phyloP scores from a whole-genome alignment of 2,888 invertebrate species.

The Abrostola tripartita region DNA sequence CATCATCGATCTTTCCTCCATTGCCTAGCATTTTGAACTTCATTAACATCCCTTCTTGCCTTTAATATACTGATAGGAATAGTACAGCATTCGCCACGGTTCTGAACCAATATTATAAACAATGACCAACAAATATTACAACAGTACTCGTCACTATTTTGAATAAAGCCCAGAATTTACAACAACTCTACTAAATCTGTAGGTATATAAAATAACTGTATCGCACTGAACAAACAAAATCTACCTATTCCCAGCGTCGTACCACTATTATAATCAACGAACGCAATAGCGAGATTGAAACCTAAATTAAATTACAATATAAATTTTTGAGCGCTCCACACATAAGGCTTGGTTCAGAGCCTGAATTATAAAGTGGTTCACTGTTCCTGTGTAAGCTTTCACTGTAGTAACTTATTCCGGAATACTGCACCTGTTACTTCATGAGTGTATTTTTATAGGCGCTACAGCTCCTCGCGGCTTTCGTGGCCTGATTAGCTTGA shows the following conservation, averaged over 20 bases:
- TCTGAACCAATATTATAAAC: no score
- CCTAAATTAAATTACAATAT: constrained; percentile 71
- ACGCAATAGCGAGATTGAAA: constrained; percentile 53
- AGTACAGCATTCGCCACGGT: no score
- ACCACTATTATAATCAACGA: constrained; percentile 30
- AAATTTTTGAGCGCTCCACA: constrained; percentile 63
- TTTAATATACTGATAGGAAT: no score
- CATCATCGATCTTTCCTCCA: no score
- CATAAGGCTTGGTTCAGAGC: constrained; percentile 40
- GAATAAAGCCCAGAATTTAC: no score
- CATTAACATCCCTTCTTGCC: no score
- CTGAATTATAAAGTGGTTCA: constrained; percentile 57
- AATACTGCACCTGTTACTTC: constrained; percentile 47
- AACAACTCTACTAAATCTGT: not conserved
- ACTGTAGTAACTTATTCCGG: constrained; percentile 14
- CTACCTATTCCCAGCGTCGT: constrained; percentile 2
- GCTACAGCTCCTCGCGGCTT: constrained; percentile 42
- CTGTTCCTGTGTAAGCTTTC: constrained; percentile 31
- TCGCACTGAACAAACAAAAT: not conserved
- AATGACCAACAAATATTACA: no score
- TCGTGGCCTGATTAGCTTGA: constrained; percentile 41
- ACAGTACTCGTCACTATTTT: no score
- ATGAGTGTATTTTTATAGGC: constrained; percentile 48
- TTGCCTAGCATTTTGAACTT: no score
- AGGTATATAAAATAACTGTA: not conserved